A percentile compares a stretch with the other conserved stretches of the same genome.
Evolutionary conservation across 2,888 invertebrate genomes (phyloP).

Genomic region (Boloria selene): DNA sequence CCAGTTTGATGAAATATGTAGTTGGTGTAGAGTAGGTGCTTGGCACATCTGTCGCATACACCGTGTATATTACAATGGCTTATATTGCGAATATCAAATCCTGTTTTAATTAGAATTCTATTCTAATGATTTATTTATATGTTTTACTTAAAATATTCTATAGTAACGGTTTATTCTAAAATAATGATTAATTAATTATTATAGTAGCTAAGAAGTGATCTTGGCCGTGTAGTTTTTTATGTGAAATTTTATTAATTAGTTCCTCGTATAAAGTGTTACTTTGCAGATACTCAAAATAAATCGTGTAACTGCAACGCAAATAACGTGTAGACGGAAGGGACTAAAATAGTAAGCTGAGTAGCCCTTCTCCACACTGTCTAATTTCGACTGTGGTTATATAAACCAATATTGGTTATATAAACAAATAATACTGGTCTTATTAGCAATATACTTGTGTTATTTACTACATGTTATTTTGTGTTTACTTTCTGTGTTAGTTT

Average conservation of each 20-base stretch:
- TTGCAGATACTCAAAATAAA: conserved; percentile 12
- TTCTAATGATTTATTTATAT: neutral
- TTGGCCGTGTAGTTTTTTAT: too few relatives aligned
- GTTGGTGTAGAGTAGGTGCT: conserved; percentile 27
- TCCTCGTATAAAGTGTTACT: neutral
- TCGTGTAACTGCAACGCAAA: conserved; percentile 26
- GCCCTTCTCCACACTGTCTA: conserved; percentile 23
- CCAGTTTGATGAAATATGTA: conserved; percentile 8
- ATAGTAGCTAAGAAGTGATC: neutral
- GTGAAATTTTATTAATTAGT: too few relatives aligned
- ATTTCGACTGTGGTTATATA: conserved; percentile 3
- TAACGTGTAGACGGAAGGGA: conserved; percentile 23
- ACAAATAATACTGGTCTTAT: too few relatives aligned
- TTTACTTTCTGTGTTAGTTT: too few relatives aligned
- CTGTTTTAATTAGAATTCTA: conserved; percentile 8
- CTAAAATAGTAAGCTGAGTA: conserved; percentile 26
- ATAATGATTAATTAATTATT: neutral
- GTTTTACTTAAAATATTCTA: too few relatives aligned
- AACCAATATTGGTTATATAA: neutral
- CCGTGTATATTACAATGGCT: conserved; percentile 30
- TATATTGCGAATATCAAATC: conserved; percentile 24
- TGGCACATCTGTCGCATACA: conserved; percentile 44
- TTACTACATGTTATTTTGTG: too few relatives aligned
- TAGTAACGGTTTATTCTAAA: too few relatives aligned
- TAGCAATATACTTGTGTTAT: too few relatives aligned